Conservation (phyloP, 2,113 vertebrate species). For the Equus przewalskii region DNA sequence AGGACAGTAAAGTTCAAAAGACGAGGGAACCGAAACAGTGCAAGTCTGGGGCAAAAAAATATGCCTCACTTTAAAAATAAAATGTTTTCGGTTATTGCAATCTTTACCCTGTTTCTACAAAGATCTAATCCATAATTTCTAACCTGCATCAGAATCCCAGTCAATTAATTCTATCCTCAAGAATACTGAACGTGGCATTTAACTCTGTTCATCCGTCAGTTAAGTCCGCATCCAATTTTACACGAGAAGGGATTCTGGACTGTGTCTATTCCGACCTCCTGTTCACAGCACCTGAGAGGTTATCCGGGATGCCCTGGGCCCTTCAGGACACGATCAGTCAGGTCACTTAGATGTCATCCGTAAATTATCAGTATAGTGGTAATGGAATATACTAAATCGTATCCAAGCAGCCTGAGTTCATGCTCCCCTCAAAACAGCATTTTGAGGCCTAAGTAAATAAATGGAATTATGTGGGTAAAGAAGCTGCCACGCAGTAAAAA, state of each 20-base stretch:
- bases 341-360: conserved; percentile 67
- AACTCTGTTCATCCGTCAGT: conserved; percentile 10
- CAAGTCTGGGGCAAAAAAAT: conserved; percentile 58
- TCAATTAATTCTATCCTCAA: conserved; percentile 41
- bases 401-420: conserved; percentile 58
- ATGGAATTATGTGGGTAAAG: conserved; percentile 63
- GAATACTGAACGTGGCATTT: conserved; percentile 44
- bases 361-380: conserved; percentile 54
- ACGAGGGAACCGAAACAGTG: conserved; percentile 34
- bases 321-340: conserved; percentile 69
- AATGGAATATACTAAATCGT: conserved; percentile 56
- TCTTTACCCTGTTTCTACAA: conserved; percentile 53
- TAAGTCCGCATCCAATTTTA: conserved; percentile 38
- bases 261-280: conserved; percentile 37
- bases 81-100: conserved; percentile 65
- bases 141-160: conserved; percentile 61
- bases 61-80: conserved; percentile 4
- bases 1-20: conserved; percentile 52
- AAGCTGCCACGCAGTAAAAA: conserved; percentile 42
- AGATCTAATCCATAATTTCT: conserved; percentile 56
- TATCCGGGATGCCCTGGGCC: conserved; percentile 62
- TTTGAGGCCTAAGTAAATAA: conserved; percentile 62
- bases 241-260: conserved; percentile 38
- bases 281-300: conserved; percentile 69
- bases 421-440: conserved; percentile 45